These are phyloP conservation scores for Sterna hirundo DNA, from an alignment of 2,113 vertebrate species.

Conservation along the genomic window DNA sequence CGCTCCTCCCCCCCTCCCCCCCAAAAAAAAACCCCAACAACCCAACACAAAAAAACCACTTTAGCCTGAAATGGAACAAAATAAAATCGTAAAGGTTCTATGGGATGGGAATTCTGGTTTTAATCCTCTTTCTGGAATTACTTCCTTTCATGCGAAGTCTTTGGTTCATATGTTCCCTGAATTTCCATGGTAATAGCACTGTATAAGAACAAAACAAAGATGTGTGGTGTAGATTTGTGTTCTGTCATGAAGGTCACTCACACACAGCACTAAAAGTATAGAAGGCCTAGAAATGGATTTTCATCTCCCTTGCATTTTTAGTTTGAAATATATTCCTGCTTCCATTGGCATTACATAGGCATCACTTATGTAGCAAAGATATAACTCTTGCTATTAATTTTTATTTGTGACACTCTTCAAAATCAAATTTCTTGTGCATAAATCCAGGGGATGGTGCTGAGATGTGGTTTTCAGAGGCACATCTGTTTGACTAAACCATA, in stretches of 20 bases:
- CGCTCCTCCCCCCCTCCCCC: fast-evolving
- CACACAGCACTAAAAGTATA: neutral
- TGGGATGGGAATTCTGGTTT: neutral
- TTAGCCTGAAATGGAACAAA: neutral
- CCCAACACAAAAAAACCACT: neutral
- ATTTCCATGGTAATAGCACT: neutral
- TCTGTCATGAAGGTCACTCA: neutral
- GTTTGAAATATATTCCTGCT: neutral
- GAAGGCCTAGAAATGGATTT: neutral
- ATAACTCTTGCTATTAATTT: neutral
- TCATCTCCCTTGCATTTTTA: neutral
- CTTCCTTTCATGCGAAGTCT: neutral
- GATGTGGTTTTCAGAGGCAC: neutral
- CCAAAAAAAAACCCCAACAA: neutral
- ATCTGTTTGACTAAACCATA: neutral
- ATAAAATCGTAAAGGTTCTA: neutral
- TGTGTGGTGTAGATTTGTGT: neutral
- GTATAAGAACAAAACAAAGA: neutral
- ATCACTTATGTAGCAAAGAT: neutral
- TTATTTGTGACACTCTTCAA: neutral
- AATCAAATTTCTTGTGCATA: neutral
- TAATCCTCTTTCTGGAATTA: neutral
- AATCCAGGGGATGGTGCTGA: neutral
- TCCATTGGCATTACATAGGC: neutral
- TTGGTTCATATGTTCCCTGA: neutral